Evolutionary conservation across 1,140 invertebrate species (phyloP).

Genomic region (Tenebrio molitor): DNA sequence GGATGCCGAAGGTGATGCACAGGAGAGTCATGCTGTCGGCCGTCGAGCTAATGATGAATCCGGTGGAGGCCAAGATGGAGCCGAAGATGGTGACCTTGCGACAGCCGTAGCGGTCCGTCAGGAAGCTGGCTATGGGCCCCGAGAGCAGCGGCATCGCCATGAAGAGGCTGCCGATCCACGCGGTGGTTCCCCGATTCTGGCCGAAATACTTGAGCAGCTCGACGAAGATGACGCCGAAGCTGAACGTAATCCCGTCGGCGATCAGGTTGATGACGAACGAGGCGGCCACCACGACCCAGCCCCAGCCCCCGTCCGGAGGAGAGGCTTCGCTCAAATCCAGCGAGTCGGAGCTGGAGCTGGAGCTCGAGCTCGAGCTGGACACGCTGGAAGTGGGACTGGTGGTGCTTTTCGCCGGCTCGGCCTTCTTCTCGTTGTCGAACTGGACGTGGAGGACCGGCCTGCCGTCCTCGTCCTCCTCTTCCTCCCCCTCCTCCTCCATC

Average conservation of each 20-base stretch:
- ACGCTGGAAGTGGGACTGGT: slow-evolving; percentile 65
- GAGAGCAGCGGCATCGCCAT: slow-evolving; percentile 90
- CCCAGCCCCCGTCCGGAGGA: slow-evolving; percentile 83
- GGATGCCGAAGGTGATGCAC: slow-evolving; percentile 87
- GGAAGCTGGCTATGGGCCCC: slow-evolving; percentile 89
- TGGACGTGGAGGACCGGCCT: slow-evolving; percentile 72
- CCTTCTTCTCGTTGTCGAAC: slow-evolving; percentile 70
- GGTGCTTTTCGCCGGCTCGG: slow-evolving; percentile 59
- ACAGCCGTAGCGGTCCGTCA: slow-evolving; percentile 90
- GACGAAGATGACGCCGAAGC: slow-evolving; percentile 86
- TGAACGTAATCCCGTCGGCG: slow-evolving; percentile 90
- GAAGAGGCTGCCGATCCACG: slow-evolving; percentile 91
- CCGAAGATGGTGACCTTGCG: slow-evolving; percentile 85
- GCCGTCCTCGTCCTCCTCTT: slow-evolving; percentile 66
- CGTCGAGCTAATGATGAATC: slow-evolving; percentile 87
- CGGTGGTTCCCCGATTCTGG: slow-evolving; percentile 87
- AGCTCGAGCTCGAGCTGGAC: slow-evolving; percentile 61
- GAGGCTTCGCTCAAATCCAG: slow-evolving; percentile 74
- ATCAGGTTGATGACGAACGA: slow-evolving; percentile 93
- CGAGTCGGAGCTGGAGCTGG: slow-evolving; percentile 74
- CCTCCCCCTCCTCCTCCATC: slow-evolving; percentile 63
- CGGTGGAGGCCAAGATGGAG: slow-evolving; percentile 80
- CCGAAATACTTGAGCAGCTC: slow-evolving; percentile 86
- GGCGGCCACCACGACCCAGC: slow-evolving; percentile 86
- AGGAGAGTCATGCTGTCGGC: slow-evolving; percentile 83